These are phyloP conservation scores for Noturus placidus DNA, from an alignment of 2,113 vertebrate species.

Conservation along the genomic window DNA sequence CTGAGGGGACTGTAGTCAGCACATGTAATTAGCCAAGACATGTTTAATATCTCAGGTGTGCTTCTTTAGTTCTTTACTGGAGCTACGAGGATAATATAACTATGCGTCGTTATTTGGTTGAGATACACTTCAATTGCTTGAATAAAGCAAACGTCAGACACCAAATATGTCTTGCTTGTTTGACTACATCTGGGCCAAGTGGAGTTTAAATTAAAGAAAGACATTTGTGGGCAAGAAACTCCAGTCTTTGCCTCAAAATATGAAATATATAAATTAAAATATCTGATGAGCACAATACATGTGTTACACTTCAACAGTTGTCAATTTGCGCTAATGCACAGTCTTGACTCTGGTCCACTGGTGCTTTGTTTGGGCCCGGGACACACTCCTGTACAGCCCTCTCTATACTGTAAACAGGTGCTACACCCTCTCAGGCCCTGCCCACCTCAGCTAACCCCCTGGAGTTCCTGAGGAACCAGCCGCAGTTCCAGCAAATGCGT, in stretches of 20 bases:
- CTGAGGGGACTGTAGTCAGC: background rate
- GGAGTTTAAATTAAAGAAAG: background rate
- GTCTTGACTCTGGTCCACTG: constrained; percentile 36
- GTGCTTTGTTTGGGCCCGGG: constrained; percentile 44
- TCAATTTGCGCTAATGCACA: constrained; percentile 20
- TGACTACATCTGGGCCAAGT: background rate
- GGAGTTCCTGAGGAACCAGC: constrained; percentile 76
- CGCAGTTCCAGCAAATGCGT: constrained; percentile 78
- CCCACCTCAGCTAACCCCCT: constrained; percentile 65
- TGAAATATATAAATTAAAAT: background rate
- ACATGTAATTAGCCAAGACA: background rate
- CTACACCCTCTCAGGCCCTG: constrained; percentile 17
- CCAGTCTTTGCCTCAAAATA: background rate
- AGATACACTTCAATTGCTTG: background rate
- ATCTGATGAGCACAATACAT: constrained; percentile 27
- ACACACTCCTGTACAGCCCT: constrained; percentile 49
- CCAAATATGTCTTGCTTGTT: background rate
- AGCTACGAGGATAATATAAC: background rate
- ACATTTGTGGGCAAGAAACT: background rate
- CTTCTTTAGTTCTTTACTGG: background rate
- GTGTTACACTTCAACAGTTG: constrained; percentile 33
- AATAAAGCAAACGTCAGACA: background rate
- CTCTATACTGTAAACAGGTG: constrained; percentile 52
- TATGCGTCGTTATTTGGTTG: background rate
- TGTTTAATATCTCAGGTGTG: background rate